A percentile compares a stretch with the other conserved stretches of the same genome.
Evolutionary conservation across 2,113 vertebrate species (phyloP).

Genomic region (Talpa occidentalis): DNA sequence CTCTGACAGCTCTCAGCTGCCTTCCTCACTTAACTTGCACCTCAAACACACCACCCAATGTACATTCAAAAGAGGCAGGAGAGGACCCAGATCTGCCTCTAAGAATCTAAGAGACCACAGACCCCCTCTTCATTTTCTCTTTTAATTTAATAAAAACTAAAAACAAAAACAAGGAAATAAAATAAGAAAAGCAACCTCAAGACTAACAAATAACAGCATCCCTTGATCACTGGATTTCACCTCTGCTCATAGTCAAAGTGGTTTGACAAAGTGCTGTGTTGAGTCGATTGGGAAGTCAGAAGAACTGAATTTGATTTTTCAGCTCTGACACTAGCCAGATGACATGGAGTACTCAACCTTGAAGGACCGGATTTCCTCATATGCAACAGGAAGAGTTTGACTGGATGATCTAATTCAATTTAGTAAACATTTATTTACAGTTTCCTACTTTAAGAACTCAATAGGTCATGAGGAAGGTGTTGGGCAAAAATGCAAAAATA

Average conservation of each 20-base stretch:
- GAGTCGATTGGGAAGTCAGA: not conserved
- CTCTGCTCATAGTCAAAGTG: not conserved
- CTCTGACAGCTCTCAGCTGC: not conserved
- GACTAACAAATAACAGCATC: not conserved
- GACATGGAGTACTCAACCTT: not conserved
- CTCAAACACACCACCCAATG: not conserved
- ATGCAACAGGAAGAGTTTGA: not conserved
- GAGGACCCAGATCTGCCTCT: not conserved
- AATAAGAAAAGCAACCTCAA: not conserved
- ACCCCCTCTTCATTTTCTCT: not conserved
- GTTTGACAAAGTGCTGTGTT: not conserved
- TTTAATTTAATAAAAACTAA: slow-evolving; percentile 72
- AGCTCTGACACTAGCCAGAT: not conserved
- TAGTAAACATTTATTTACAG: not conserved
- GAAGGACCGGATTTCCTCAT: not conserved
- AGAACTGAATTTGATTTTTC: not conserved
- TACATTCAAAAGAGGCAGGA: slow-evolving; percentile 24
- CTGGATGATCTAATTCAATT: not conserved
- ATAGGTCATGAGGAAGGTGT: not conserved
- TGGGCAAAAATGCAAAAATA: not conserved
- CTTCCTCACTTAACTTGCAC: not conserved
- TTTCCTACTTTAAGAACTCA: not conserved
- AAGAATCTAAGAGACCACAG: not conserved
- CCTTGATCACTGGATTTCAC: not conserved
- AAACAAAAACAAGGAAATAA: slow-evolving; percentile 3